phyloP scores from a whole-genome alignment of 2,113 vertebrate genomes.

The Paradisaea rubra region DNA sequence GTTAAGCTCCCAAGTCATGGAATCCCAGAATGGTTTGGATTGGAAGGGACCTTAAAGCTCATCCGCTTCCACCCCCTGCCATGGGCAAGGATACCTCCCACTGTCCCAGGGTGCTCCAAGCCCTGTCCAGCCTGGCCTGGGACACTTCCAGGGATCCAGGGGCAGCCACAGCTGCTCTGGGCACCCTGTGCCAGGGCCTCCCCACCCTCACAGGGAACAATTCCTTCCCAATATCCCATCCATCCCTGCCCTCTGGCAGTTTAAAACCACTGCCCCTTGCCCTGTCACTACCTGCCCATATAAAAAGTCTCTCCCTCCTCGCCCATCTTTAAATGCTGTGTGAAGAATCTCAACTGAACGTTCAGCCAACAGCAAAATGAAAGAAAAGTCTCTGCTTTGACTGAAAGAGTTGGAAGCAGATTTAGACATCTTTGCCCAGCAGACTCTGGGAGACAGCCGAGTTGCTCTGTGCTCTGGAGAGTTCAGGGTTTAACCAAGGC shows the following conservation, averaged over 20 bases:
- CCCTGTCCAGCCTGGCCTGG: fast-evolving
- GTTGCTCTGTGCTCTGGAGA: background rate
- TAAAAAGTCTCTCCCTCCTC: background rate
- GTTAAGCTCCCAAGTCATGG: background rate
- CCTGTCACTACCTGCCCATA: background rate
- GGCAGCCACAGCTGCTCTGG: background rate
- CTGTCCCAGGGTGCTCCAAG: fast-evolving
- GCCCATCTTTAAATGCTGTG: background rate
- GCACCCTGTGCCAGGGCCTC: background rate
- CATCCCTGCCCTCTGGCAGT: background rate
- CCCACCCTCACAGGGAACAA: fast-evolving
- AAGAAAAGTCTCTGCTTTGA: background rate
- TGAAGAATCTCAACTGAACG: background rate
- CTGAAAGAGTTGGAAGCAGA: background rate
- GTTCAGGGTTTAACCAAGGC: background rate
- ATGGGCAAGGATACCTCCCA: background rate
- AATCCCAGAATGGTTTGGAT: background rate
- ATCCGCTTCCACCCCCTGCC: background rate
- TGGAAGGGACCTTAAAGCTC: background rate
- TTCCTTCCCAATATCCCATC: background rate
- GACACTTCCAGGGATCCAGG: background rate
- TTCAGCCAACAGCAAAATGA: background rate
- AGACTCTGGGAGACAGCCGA: background rate
- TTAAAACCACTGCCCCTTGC: background rate
- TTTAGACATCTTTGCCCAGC: background rate